Percentiles rank a stretch among this genome's conserved stretches.
These are phyloP conservation scores for Brachyptera putata DNA, from an alignment of 2,888 invertebrate genomes.

Conservation along the genomic window DNA sequence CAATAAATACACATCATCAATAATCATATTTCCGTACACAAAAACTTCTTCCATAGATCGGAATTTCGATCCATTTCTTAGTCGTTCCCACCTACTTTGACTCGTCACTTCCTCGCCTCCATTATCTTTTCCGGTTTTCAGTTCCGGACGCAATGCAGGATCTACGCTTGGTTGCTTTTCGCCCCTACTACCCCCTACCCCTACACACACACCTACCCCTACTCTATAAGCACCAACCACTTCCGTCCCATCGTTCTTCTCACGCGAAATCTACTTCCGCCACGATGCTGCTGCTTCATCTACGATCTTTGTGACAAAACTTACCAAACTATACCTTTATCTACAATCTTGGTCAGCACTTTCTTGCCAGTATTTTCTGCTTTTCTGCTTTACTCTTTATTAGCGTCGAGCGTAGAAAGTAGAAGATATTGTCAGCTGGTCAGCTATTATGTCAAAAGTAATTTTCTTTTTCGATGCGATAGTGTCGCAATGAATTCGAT, in stretches of 20 bases:
- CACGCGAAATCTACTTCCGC: background rate
- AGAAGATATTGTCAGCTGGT: background rate
- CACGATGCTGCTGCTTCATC: background rate
- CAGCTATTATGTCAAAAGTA: background rate
- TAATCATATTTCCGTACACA: no score
- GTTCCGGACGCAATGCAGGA: slow-evolving; percentile 5
- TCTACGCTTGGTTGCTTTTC: background rate
- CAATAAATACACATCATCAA: no score
- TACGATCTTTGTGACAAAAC: no score
- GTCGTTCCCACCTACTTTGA: background rate
- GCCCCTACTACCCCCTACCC: no score
- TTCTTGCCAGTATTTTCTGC: no score
- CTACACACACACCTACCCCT: no score
- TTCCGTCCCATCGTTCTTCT: background rate
- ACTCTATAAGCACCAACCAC: slow-evolving; percentile 1
- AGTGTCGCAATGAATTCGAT: no score
- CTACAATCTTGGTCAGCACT: background rate
- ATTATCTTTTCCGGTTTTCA: slow-evolving; percentile 8
- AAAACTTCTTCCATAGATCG: no score
- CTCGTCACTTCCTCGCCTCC: slow-evolving; percentile 9
- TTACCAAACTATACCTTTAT: no score
- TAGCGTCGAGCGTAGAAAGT: background rate
- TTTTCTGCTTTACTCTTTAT: no score
- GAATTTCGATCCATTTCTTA: no score
- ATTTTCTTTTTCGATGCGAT: background rate